A percentile compares a stretch with the other conserved stretches of the same genome.
Conservation (phyloP, 1,140 invertebrate species). For the Nixonia krombeini region DNA sequence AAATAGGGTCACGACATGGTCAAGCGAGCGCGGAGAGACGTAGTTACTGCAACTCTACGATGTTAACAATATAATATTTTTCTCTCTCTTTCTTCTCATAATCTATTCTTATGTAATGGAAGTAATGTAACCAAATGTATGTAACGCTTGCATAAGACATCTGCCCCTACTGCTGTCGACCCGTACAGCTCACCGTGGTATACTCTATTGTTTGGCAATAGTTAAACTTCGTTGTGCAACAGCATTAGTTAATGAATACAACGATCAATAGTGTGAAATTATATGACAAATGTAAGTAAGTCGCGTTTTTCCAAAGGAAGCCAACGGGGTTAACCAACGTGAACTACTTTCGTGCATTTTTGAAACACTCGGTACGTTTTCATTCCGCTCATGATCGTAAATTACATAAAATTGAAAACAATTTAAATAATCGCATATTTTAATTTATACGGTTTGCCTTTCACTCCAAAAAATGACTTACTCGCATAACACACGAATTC, state of each 20-base stretch:
- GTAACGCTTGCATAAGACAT: constrained; percentile 67
- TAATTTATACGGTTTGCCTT: no score
- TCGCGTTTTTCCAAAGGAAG: not conserved
- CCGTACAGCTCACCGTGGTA: constrained; percentile 43
- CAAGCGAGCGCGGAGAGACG: constrained; percentile 22
- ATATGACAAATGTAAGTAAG: not conserved
- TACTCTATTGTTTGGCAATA: constrained; percentile 67
- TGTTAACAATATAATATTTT: constrained; percentile 57
- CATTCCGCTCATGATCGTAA: no score
- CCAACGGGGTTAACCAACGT: no score
- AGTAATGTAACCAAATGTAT: constrained; percentile 70
- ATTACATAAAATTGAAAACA: no score
- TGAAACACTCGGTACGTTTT: no score
- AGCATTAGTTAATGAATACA: constrained; percentile 46
- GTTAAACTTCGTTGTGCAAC: constrained; percentile 59
- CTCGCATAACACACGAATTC: no score
- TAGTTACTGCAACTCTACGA: constrained; percentile 32
- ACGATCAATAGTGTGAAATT: not conserved
- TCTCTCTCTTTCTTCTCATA: constrained; percentile 56
- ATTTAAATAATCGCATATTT: no score
- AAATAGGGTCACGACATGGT: constrained; percentile 35
- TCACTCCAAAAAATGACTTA: no score
- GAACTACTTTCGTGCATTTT: no score
- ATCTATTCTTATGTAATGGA: constrained; percentile 63
- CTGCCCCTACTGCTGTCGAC: constrained; percentile 34